Conservation (phyloP, 1,140 invertebrate species). For the Drosophila novamexicana region DNA sequence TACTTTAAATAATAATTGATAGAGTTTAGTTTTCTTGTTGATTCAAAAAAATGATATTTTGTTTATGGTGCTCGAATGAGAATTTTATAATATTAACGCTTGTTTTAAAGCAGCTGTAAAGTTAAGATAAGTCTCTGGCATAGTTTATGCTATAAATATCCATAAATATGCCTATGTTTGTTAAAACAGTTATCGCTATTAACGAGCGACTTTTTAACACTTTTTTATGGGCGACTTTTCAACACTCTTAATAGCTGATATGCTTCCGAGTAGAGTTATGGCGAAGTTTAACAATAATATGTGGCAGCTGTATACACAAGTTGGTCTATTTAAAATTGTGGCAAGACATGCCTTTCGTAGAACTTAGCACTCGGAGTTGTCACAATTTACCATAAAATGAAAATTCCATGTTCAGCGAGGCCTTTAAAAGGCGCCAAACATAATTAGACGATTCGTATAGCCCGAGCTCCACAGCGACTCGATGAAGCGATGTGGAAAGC, state of each 20-base stretch:
- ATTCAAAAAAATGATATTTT: no score
- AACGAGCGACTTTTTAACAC: not conserved
- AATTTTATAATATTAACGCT: no score
- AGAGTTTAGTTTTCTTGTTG: no score
- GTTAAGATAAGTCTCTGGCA: not conserved
- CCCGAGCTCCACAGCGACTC: constrained; percentile 18
- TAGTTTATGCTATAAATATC: not conserved
- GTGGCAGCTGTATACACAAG: constrained; percentile 26
- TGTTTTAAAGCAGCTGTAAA: no score
- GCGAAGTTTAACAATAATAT: not conserved
- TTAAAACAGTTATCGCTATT: constrained; percentile 20
- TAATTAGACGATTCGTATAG: constrained; percentile 51
- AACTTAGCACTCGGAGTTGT: constrained; percentile 19
- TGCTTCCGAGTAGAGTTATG: not conserved
- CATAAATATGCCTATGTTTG: constrained; percentile 17
- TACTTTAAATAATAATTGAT: no score
- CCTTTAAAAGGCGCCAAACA: constrained; percentile 28
- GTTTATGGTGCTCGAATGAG: no score
- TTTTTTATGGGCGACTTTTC: no score
- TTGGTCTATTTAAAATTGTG: not conserved
- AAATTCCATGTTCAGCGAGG: constrained; percentile 16
- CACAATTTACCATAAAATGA: constrained; percentile 39
- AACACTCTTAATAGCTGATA: not conserved
- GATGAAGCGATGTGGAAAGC: constrained; percentile 65
- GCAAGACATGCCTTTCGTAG: constrained; percentile 6